Conservation (phyloP, 2,113 vertebrate species). For the Rafetus swinhoei region DNA sequence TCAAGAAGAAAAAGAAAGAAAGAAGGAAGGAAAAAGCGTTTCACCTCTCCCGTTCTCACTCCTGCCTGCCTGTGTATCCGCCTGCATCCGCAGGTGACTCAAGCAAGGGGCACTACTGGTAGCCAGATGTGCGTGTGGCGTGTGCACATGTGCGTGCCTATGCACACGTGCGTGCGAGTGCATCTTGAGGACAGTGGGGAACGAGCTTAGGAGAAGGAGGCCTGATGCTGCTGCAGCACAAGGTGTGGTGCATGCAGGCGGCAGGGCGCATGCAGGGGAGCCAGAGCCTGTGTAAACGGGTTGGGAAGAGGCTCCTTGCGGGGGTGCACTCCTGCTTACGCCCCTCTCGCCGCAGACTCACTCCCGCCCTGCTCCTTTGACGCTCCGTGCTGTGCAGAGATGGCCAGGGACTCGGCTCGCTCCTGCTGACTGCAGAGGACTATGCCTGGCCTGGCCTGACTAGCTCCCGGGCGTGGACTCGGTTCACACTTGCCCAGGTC, state of each 20-base stretch:
- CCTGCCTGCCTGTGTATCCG: neutral
- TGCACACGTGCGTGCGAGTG: too few species aligned
- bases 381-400: too few species aligned
- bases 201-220: neutral
- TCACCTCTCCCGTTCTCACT: constrained; percentile 58
- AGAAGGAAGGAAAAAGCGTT: constrained; percentile 50
- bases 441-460: neutral
- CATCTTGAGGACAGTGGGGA: neutral
- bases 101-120: neutral
- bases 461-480: too few species aligned
- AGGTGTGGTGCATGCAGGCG: neutral
- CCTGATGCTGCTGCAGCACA: neutral
- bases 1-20: constrained; percentile 32
- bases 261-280: neutral
- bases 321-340: neutral
- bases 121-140: fast-evolving
- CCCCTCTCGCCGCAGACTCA: neutral
- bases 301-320: neutral
- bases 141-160: fast-evolving
- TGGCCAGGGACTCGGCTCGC: neutral
- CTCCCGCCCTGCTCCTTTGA: neutral
- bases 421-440: neutral
- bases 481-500: neutral
- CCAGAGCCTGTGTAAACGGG: neutral
- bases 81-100: constrained; percentile 16